Conservation (phyloP, 2,797 vertebrate genomes). For the Epinephelus malabaricus region DNA sequence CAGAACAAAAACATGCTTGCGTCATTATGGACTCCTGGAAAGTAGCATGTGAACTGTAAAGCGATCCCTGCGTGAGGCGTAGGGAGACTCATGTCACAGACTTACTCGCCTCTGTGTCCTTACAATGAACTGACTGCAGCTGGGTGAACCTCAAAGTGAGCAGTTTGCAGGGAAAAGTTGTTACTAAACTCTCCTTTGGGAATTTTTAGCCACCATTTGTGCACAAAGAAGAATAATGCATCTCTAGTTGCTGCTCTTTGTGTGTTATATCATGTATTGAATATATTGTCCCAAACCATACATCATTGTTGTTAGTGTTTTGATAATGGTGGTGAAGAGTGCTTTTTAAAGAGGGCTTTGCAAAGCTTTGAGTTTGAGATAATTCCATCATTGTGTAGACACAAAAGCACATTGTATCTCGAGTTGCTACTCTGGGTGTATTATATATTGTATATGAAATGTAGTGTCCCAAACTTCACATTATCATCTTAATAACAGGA, state of each 20-base stretch:
- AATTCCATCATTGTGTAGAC: background rate
- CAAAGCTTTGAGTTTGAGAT: too few species aligned
- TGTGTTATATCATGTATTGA: too few species aligned
- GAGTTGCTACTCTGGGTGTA: background rate
- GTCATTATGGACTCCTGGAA: slow-evolving; percentile 38
- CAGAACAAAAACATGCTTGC: slow-evolving; percentile 31
- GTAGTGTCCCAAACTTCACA: background rate
- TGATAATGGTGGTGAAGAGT: too few species aligned
- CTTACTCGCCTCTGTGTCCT: background rate
- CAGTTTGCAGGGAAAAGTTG: slow-evolving; percentile 2
- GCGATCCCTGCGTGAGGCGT: slow-evolving; percentile 25
- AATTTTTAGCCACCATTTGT: slow-evolving; percentile 5
- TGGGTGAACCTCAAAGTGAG: slow-evolving; percentile 14
- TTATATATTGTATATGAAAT: background rate
- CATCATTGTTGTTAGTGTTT: too few species aligned
- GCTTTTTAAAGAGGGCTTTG: too few species aligned
- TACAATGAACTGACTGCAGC: slow-evolving; percentile 15
- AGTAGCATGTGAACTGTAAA: slow-evolving; percentile 48
- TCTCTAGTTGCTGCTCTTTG: background rate
- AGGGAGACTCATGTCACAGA: slow-evolving; percentile 14
- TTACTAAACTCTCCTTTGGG: slow-evolving; percentile 14
- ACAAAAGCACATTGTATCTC: background rate
- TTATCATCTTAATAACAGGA: background rate
- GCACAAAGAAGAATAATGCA: background rate
- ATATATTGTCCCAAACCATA: too few species aligned